Evolutionary conservation across 2,888 invertebrate genomes (phyloP), one percentile per base, ranked within the genome.

Genomic region (Tipula lateralis): DNA sequence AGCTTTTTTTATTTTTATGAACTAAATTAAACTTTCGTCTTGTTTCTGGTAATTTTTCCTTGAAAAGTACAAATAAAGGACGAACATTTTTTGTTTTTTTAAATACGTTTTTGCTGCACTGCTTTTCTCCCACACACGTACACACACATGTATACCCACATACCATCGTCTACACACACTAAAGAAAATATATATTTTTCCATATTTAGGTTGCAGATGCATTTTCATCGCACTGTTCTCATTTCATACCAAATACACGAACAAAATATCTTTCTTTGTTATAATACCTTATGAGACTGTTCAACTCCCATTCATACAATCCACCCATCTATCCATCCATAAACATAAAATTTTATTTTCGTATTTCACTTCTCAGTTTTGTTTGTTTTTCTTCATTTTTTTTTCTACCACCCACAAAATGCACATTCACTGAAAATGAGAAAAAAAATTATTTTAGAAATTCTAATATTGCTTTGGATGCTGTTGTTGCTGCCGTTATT

Each of bases 21-120:
- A 50, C 44, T 50, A 50, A 50, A 50, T 50, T 50, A 50, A 50
- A 50, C 44, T 50, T 50, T 50, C n/a, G 44, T 50, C 44, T n/a
- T n/a, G 44, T 50, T 16, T 50, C 44, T 4, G 2, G 44, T 50
- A 50, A 19, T 50, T 50, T n/a, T 50, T 50, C 44, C 44, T 50
- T 50, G 16, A 16, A 50, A 50, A 50, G 44, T n/a, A 50, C 44
- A 50, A 50, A 50, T 50, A 50, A 50, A 50, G 44, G 44, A 50
- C 44, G 44, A 50, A 50, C 7, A 50, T 3, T 16, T 50, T 50
- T 50, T n/a, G n/a, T n/a, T 50, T 50, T 50, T 44, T 13, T 0
- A 5, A 50, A 50, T 36, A 50, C 16, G 44, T 50, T 50, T 50
- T 44, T 16, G 4, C 44, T 50, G 44, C 44, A 50, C 16, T 50